phyloP scores from a whole-genome alignment of 2,797 vertebrate genomes.

The Ceryle rudis region DNA sequence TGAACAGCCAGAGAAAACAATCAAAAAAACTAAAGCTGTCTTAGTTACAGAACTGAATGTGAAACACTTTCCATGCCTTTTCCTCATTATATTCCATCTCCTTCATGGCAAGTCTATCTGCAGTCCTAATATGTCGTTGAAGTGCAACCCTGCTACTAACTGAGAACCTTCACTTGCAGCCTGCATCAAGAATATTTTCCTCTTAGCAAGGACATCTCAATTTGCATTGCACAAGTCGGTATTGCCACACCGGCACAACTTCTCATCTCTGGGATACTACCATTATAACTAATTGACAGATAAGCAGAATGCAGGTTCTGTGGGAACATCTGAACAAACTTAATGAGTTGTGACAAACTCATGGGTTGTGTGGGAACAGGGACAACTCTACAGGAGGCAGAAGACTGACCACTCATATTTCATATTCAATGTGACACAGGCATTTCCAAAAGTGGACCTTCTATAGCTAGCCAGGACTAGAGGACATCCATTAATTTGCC shows the following conservation, averaged over 20 bases:
- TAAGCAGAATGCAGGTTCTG: background rate
- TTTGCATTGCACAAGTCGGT: background rate
- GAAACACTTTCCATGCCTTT: background rate
- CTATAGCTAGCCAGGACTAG: background rate
- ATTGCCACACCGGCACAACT: slow-evolving; percentile 19
- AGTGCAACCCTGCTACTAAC: background rate
- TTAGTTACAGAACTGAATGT: background rate
- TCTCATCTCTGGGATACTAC: background rate
- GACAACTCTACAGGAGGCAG: background rate
- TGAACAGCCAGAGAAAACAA: background rate
- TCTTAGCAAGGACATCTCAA: slow-evolving; percentile 3
- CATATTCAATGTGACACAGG: background rate
- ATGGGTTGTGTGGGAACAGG: background rate
- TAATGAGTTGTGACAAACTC: background rate
- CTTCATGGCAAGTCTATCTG: slow-evolving; percentile 31
- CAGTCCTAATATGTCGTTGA: background rate
- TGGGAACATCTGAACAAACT: background rate
- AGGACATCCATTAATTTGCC: background rate
- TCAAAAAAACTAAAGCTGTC: background rate
- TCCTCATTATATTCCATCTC: background rate
- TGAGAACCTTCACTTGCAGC: slow-evolving; percentile 48
- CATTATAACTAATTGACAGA: slow-evolving; percentile 4
- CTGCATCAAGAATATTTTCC: slow-evolving; percentile 36
- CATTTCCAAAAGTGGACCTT: background rate
- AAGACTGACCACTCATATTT: background rate